Evolutionary conservation across 2,888 invertebrate genomes (phyloP).

Genomic region (Lycocerus yunnanus): DNA sequence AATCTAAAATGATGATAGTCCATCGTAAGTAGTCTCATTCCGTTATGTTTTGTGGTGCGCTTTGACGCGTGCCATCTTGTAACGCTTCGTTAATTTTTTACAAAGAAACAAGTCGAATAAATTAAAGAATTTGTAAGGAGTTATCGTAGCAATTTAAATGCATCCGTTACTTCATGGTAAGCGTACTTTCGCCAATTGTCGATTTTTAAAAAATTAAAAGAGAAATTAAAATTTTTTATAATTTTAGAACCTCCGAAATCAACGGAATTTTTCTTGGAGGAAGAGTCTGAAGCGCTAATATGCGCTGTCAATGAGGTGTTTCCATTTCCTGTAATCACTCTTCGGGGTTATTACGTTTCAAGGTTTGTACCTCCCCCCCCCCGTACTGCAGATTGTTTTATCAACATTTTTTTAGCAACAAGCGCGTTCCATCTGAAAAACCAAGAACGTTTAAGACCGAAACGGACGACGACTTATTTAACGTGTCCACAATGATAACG

Average conservation of each 20-base stretch:
- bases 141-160: neutral
- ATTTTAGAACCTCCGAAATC: conserved; percentile 44
- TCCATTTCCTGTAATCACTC: conserved; percentile 58
- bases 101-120: conserved; percentile 35
- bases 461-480: conserved; percentile 57
- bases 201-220: neutral
- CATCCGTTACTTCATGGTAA: neutral
- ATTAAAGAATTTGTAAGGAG: neutral
- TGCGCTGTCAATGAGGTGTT: conserved; percentile 63
- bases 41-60: conserved; percentile 4
- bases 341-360: conserved; percentile 1
- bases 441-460: conserved; percentile 33
- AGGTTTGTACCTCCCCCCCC: neutral
- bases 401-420: conserved; percentile 40
- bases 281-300: conserved; percentile 56
- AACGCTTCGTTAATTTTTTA: conserved; percentile 43
- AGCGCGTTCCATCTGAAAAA: conserved; percentile 36
- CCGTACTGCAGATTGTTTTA: neutral
- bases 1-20: conserved; percentile 58
- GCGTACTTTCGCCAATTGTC: neutral
- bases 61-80: conserved; percentile 44
- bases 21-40: conserved; percentile 58
- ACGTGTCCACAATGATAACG: conserved; percentile 61
- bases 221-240: conserved; percentile 13
- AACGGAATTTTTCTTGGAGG: conserved; percentile 39